These are phyloP conservation scores for Papilio polyxenes DNA, from an alignment of 1,140 invertebrate species.

Conservation along the genomic window DNA sequence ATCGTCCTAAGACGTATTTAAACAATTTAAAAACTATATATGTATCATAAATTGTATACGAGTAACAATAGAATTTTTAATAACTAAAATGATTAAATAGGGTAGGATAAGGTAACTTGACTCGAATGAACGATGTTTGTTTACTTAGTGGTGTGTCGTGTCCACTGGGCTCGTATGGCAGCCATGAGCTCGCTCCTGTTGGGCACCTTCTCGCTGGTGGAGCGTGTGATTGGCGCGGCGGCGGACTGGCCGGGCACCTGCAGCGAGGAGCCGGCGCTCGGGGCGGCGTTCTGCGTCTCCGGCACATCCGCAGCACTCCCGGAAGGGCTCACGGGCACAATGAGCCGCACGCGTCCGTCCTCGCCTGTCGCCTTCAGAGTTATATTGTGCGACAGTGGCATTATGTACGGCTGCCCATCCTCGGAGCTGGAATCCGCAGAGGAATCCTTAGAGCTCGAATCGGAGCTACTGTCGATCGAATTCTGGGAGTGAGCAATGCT, in stretches of 20 bases:
- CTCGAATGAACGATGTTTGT: constrained; percentile 47
- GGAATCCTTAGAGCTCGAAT: constrained; percentile 64
- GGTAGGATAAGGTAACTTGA: constrained; percentile 54
- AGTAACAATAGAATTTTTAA: constrained; percentile 34
- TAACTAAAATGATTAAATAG: constrained; percentile 38
- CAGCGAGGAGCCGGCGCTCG: constrained; percentile 60
- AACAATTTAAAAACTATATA: constrained; percentile 17
- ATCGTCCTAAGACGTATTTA: constrained; percentile 8
- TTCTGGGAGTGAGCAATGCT: constrained; percentile 64
- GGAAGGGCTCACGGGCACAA: constrained; percentile 80
- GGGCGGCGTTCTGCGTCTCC: constrained; percentile 58
- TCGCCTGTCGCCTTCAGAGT: constrained; percentile 82
- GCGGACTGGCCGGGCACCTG: constrained; percentile 71
- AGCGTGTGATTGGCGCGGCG: constrained; percentile 86
- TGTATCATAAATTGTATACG: background rate
- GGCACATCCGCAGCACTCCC: constrained; percentile 58
- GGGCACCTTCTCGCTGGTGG: constrained; percentile 91
- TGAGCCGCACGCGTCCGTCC: constrained; percentile 81
- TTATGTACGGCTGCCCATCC: constrained; percentile 82
- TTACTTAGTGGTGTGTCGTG: constrained; percentile 92
- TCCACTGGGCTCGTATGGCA: constrained; percentile 90
- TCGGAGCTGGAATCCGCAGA: constrained; percentile 66
- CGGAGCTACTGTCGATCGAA: constrained; percentile 63
- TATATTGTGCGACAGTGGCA: constrained; percentile 84
- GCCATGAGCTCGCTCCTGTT: constrained; percentile 91